A percentile compares a stretch with the other conserved stretches of the same genome.
Evolutionary conservation across 2,888 invertebrate genomes (phyloP).

Genomic region (Antitype chi): DNA sequence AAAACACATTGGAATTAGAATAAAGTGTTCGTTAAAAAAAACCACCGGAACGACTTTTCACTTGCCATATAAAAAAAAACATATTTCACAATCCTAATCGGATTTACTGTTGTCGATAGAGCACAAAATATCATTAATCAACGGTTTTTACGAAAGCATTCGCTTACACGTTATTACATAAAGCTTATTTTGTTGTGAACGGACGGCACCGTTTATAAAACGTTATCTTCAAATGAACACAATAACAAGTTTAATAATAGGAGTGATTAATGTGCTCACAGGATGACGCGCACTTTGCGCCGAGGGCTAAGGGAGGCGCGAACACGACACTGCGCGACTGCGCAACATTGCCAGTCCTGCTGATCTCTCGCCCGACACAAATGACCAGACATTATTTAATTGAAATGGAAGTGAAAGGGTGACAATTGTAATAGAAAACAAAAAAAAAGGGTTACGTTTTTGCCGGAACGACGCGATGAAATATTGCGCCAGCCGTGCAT

Average conservation of each 20-base stretch:
- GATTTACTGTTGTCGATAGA: conserved; percentile 75
- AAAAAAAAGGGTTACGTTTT: conserved; percentile 88
- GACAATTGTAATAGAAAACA: conserved; percentile 90
- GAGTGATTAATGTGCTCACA: conserved; percentile 89
- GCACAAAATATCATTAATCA: conserved; percentile 83
- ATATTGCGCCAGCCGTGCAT: conserved; percentile 89
- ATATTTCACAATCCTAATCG: conserved; percentile 67
- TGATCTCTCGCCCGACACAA: conserved; percentile 81
- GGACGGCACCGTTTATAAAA: conserved; percentile 90
- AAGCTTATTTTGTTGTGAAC: conserved; percentile 88
- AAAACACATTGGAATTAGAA: conserved; percentile 13
- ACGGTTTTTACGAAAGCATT: conserved; percentile 77
- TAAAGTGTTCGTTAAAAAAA: conserved; percentile 11
- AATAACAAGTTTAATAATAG: conserved; percentile 90
- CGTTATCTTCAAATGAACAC: conserved; percentile 90
- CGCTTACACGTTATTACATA: conserved; percentile 89
- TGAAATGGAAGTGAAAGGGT: conserved; percentile 90
- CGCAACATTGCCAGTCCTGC: conserved; percentile 46
- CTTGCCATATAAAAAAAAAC: conserved; percentile 52
- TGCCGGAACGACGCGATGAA: conserved; percentile 85
- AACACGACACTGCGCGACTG: conserved; percentile 75
- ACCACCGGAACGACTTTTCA: conserved; percentile 38
- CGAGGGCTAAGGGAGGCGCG: conserved; percentile 84
- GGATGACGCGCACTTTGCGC: conserved; percentile 89
- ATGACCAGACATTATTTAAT: conserved; percentile 91